Base-by-base conservation (phyloP, 2,888 invertebrate genomes). In the Conistra vaccinii region DNA sequence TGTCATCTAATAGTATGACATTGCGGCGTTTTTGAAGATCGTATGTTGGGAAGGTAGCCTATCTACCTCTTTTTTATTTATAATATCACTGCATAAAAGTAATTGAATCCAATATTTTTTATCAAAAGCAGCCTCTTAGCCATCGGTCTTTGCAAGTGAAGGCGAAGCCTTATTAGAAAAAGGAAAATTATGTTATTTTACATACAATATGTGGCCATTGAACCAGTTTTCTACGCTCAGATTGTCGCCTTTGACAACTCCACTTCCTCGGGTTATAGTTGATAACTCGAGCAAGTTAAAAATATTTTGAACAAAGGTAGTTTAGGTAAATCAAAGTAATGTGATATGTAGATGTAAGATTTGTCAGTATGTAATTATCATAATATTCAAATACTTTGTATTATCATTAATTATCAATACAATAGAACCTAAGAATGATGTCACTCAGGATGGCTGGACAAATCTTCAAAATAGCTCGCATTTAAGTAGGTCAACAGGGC, bases 341-440 rank as follows among this genome's bases (percentile, higher is more conserved):
- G 78, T 78, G 78, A 78, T 78, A 78, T 61, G 26, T 78, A 76
- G 48, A 35, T 62, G 26, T 77, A 67, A 82, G 66, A 73, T 81
- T 66, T 66, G 1, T 23, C n/a, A 26, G 35, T 73, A 76, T 3
- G 45, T 45, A 61, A 45, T 61, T 45, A 35, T 55, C 5, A 14
- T 32, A 58, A 14, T 35, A 42, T 62, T 57, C 23, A 32, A 26
- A 57, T 20, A 60, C 14, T 14, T 14, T 61, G n/a, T 48, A n/a
- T 45, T 58, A 57, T 60, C 20, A 17, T 58, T 78, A 6, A n/a
- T 45, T 58, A 57, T 60, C 20, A 17, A 66, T 78, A 6, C 48
- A 63, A 76, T 63, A 35, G 23, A 45, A 32, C 14, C 26, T 26
- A 68, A 23, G 32, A 32, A 53, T 55, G 2, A n/a, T n/a, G n/a